Evolutionary conservation across 2,888 invertebrate species (phyloP).

Genomic region (Mesorhabditis sp.): DNA sequence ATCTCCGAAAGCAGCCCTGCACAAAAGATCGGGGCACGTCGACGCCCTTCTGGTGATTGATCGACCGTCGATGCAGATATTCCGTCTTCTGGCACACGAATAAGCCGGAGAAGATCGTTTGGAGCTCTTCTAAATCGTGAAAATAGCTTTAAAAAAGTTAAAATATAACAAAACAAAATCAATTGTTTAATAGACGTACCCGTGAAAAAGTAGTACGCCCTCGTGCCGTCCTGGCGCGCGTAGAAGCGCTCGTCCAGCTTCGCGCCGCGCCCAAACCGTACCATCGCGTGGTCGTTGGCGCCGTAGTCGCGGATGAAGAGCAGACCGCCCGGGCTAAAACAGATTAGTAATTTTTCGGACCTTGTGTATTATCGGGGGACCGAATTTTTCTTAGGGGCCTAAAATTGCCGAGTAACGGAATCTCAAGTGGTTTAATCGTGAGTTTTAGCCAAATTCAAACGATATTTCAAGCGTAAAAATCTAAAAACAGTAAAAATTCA

Average conservation of each 20-base stretch:
- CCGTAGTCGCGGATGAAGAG: slow-evolving; percentile 89
- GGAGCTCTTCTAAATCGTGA: background rate
- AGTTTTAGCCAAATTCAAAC: background rate
- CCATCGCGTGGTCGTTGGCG: slow-evolving; percentile 88
- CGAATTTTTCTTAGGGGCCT: too few relatives aligned
- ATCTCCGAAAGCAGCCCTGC: slow-evolving; percentile 74
- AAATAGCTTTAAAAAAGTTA: background rate
- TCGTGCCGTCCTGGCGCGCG: slow-evolving; percentile 91
- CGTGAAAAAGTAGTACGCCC: slow-evolving; percentile 66
- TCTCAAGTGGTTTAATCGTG: background rate
- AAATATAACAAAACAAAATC: background rate
- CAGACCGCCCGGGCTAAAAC: slow-evolving; percentile 70
- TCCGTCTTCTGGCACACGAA: slow-evolving; percentile 71
- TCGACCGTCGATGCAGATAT: slow-evolving; percentile 81
- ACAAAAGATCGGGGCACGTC: slow-evolving; percentile 87
- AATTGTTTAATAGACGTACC: slow-evolving; percentile 47
- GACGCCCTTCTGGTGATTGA: slow-evolving; percentile 85
- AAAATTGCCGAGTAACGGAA: too few relatives aligned
- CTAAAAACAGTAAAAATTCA: slow-evolving; percentile 1
- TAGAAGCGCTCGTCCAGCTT: slow-evolving; percentile 85
- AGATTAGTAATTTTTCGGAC: slow-evolving; percentile 22
- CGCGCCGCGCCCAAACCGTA: slow-evolving; percentile 85
- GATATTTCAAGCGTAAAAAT: background rate
- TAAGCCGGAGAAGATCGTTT: slow-evolving; percentile 63
- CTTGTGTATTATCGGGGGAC: slow-evolving; percentile 52